A percentile compares a stretch with the other conserved stretches of the same genome.
These are phyloP conservation scores for Diaprepes abbreviatus DNA, from an alignment of 2,888 invertebrate genomes.

Conservation along the genomic window DNA sequence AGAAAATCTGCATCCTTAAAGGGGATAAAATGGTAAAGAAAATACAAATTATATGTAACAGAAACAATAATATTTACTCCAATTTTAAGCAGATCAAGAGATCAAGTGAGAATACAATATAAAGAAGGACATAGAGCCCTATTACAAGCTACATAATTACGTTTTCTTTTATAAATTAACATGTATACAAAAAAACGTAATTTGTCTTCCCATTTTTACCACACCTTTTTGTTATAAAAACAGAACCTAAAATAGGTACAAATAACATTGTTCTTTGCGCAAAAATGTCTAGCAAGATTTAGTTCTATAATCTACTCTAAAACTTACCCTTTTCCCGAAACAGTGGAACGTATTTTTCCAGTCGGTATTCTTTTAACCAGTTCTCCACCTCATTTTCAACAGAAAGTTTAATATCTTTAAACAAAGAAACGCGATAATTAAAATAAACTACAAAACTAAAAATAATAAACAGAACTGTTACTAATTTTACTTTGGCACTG, in stretches of 20 bases:
- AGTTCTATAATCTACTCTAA: no score
- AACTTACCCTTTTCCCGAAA: slow-evolving; percentile 81
- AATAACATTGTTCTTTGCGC: not conserved
- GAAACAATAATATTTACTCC: no score
- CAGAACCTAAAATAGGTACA: not conserved
- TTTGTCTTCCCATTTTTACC: slow-evolving; percentile 10
- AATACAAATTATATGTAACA: no score
- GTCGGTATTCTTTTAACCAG: slow-evolving; percentile 83
- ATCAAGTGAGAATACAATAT: no score
- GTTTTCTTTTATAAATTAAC: no score
- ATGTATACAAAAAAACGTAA: not conserved
- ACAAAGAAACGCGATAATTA: slow-evolving; percentile 68
- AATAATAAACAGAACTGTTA: slow-evolving; percentile 68
- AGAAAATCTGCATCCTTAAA: no score
- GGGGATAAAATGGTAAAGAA: no score
- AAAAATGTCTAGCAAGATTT: no score
- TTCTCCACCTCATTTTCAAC: slow-evolving; percentile 73
- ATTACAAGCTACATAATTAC: no score
- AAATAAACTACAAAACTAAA: slow-evolving; percentile 68
- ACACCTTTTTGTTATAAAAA: not conserved
- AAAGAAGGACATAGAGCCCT: no score
- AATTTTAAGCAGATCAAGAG: no score
- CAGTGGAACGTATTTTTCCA: slow-evolving; percentile 77
- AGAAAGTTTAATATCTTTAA: slow-evolving; percentile 65
- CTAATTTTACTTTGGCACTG: slow-evolving; percentile 68